Evolutionary conservation across 2,888 invertebrate genomes (phyloP).

Genomic region (Chrysodeixis includens): DNA sequence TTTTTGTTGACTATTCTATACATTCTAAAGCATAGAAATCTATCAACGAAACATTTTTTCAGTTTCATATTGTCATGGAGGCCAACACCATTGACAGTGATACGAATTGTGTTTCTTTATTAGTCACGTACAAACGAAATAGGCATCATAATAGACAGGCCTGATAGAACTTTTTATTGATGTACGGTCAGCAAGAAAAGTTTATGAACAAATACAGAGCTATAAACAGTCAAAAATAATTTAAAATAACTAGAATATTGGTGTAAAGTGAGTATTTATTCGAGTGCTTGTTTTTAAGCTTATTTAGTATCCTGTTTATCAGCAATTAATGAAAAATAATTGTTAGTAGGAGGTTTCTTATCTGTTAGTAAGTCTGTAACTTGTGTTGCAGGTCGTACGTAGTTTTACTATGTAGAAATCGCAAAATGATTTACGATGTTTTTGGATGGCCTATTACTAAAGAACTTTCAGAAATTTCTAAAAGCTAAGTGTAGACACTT

Average conservation of each 20-base stretch:
- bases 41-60: constrained; percentile 22
- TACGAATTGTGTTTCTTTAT: constrained; percentile 67
- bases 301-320: too few species aligned
- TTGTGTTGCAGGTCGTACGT: constrained; percentile 47
- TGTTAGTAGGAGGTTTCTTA: too few species aligned
- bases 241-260: too few species aligned
- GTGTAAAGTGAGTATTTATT: too few species aligned
- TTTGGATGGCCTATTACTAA: constrained; percentile 12
- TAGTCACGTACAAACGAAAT: constrained; percentile 71
- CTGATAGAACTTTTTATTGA: constrained; percentile 59
- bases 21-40: constrained; percentile 6
- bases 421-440: constrained; percentile 42
- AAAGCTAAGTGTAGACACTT: background rate
- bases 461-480: background rate
- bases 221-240: too few species aligned
- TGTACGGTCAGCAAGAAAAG: constrained; percentile 29
- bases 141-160: constrained; percentile 59
- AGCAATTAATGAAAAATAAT: too few species aligned
- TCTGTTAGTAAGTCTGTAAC: too few species aligned
- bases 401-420: constrained; percentile 61
- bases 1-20: background rate
- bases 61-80: constrained; percentile 42
- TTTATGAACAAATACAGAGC: too few species aligned
- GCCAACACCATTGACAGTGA: constrained; percentile 45
- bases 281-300: too few species aligned